Conservation (phyloP, 2,113 vertebrate genomes). For the Lamprotornis superbus region DNA sequence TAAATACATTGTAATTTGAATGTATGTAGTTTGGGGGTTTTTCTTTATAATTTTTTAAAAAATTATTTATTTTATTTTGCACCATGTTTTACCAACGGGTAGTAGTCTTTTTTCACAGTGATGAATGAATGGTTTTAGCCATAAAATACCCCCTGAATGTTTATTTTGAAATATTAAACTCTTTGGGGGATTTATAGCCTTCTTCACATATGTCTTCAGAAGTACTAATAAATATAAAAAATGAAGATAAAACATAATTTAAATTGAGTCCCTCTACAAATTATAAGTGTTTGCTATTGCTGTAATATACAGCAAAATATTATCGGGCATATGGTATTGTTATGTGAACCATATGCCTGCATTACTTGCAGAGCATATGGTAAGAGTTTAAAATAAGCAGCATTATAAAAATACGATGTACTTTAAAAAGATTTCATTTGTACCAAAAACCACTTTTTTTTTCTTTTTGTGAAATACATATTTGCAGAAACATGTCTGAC, state of each 20-base stretch:
- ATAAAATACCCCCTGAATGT: background rate
- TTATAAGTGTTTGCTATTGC: conserved; percentile 35
- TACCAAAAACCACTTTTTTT: background rate
- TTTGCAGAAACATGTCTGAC: background rate
- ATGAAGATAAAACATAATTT: conserved; percentile 39
- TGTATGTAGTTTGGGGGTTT: background rate
- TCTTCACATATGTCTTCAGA: conserved; percentile 15
- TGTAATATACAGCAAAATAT: conserved; percentile 43
- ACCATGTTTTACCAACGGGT: background rate
- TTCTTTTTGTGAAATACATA: background rate
- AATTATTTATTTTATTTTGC: background rate
- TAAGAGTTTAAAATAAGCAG: conserved; percentile 57
- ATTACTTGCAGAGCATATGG: conserved; percentile 42
- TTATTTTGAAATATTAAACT: background rate
- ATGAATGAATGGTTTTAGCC: background rate
- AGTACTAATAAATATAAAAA: conserved; percentile 44
- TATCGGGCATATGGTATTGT: conserved; percentile 54
- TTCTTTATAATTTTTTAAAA: background rate
- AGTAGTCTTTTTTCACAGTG: background rate
- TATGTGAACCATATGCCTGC: conserved; percentile 58
- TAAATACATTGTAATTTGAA: background rate
- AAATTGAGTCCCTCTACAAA: conserved; percentile 23
- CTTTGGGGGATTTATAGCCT: background rate
- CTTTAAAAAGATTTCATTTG: conserved; percentile 24
- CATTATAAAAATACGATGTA: conserved; percentile 28